Percentiles rank a stretch among this genome's conserved stretches.
These are phyloP conservation scores for Limenitis camilla DNA, from an alignment of 2,888 invertebrate species.

Conservation along the genomic window DNA sequence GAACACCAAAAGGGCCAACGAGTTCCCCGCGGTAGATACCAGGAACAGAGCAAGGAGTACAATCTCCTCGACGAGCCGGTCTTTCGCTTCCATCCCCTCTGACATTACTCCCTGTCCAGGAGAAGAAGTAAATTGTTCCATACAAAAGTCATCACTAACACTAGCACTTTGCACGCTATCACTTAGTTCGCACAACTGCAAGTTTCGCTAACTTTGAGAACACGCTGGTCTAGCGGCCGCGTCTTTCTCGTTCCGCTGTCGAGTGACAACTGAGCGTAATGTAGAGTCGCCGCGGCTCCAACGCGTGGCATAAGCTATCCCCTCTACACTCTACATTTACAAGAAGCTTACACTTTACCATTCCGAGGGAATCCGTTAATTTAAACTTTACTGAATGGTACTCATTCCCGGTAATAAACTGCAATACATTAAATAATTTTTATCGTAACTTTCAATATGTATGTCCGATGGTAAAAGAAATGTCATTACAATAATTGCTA, in stretches of 20 bases:
- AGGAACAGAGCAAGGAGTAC: slow-evolving; percentile 72
- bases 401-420: neutral
- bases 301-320: slow-evolving; percentile 41
- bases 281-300: slow-evolving; percentile 21
- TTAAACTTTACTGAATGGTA: slow-evolving; percentile 16
- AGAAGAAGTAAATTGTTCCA: slow-evolving; percentile 58
- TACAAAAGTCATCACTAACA: slow-evolving; percentile 67
- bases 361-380: slow-evolving; percentile 21
- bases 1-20: slow-evolving; percentile 82
- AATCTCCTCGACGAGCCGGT: slow-evolving; percentile 66
- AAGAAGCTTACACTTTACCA: slow-evolving; percentile 3
- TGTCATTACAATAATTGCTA: no score
- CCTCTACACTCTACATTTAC: slow-evolving; percentile 1
- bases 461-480: no score
- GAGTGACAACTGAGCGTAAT: slow-evolving; percentile 54
- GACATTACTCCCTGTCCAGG: slow-evolving; percentile 67
- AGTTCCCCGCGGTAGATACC: slow-evolving; percentile 82
- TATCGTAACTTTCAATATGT: no score
- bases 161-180: slow-evolving; percentile 50
- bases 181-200: slow-evolving; percentile 58
- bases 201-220: slow-evolving; percentile 71
- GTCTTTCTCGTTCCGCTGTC: slow-evolving; percentile 68
- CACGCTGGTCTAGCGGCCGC: slow-evolving; percentile 61
- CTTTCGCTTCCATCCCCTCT: slow-evolving; percentile 66
- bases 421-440: no score